Conservation (phyloP, 1,140 invertebrate genomes). For the Atopsyche davidsoni region DNA sequence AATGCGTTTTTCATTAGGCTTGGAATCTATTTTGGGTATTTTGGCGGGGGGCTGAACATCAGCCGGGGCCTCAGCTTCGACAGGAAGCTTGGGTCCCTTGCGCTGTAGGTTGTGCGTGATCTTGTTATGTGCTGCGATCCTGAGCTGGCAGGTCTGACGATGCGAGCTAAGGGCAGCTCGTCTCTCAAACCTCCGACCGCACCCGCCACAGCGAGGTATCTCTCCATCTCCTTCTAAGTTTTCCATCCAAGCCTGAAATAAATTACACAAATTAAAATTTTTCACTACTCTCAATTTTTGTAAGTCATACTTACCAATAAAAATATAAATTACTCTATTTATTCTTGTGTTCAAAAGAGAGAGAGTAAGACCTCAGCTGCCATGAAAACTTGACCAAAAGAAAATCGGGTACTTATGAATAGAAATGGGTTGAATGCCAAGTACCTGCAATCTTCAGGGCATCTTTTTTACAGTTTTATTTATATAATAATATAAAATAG, state of each 20-base stretch:
- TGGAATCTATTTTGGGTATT: conserved; percentile 21
- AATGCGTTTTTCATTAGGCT: conserved; percentile 24
- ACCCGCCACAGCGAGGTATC: conserved; percentile 57
- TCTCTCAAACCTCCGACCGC: conserved; percentile 60
- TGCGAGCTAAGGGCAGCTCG: conserved; percentile 60
- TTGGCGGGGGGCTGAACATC: conserved; percentile 9
- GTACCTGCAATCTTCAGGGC: too few relatives aligned
- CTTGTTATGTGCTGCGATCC: conserved; percentile 29
- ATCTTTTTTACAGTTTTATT: too few relatives aligned
- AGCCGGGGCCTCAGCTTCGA: background rate
- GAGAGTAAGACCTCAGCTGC: too few relatives aligned
- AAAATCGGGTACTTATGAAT: too few relatives aligned
- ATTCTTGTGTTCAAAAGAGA: too few relatives aligned
- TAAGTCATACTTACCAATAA: too few relatives aligned
- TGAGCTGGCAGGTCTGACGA: conserved; percentile 50
- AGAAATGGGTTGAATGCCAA: too few relatives aligned
- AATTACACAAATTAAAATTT: conserved; percentile 7
- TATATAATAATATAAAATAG: too few relatives aligned
- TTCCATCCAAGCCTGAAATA: conserved; percentile 52
- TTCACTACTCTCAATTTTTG: too few relatives aligned
- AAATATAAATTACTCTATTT: too few relatives aligned
- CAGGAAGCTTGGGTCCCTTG: conserved; percentile 7
- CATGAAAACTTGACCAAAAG: too few relatives aligned
- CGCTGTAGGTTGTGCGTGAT: conserved; percentile 18
- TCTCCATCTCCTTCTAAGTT: conserved; percentile 52